Conservation (phyloP, 2,797 vertebrate species). For the Parambassis ranga region DNA sequence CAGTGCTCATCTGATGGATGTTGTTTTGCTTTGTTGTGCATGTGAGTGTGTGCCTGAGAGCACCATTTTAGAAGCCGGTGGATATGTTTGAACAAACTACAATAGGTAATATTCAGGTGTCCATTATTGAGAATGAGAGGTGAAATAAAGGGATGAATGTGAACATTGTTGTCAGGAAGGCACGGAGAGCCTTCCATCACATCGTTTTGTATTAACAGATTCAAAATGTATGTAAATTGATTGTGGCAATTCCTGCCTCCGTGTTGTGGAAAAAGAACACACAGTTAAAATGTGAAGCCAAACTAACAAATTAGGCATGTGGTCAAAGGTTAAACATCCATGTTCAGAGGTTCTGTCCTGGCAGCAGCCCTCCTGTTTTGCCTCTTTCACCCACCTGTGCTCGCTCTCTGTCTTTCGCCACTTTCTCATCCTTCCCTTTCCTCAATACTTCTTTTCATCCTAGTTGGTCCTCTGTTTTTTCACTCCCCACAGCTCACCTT, state of each 20-base stretch:
- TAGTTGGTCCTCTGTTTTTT: constrained; percentile 20
- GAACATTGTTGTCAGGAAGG: neutral
- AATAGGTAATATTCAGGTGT: neutral
- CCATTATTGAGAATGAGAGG: neutral
- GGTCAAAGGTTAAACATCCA: constrained; percentile 54
- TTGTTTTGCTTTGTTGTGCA: constrained; percentile 64
- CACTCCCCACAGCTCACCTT: neutral
- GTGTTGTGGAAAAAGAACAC: neutral
- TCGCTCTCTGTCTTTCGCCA: constrained; percentile 58
- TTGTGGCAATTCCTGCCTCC: neutral
- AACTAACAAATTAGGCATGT: constrained; percentile 26
- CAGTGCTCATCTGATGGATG: constrained; percentile 67
- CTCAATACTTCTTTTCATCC: constrained; percentile 68
- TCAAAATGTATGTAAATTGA: constrained; percentile 14
- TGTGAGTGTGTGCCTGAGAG: constrained; percentile 1
- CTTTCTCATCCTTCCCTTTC: constrained; percentile 69
- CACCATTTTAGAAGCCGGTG: neutral
- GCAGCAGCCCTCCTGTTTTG: constrained; percentile 38
- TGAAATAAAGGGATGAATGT: constrained; percentile 6
- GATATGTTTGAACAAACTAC: constrained; percentile 14
- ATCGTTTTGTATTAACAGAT: neutral
- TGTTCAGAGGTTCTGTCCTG: constrained; percentile 31
- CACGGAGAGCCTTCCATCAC: neutral
- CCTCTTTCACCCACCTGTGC: constrained; percentile 50
- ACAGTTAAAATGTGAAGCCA: neutral